Percentiles rank a stretch among this genome's conserved stretches.
phyloP scores from a whole-genome alignment of 2,113 vertebrate species.

The Sceloporus undulatus region DNA sequence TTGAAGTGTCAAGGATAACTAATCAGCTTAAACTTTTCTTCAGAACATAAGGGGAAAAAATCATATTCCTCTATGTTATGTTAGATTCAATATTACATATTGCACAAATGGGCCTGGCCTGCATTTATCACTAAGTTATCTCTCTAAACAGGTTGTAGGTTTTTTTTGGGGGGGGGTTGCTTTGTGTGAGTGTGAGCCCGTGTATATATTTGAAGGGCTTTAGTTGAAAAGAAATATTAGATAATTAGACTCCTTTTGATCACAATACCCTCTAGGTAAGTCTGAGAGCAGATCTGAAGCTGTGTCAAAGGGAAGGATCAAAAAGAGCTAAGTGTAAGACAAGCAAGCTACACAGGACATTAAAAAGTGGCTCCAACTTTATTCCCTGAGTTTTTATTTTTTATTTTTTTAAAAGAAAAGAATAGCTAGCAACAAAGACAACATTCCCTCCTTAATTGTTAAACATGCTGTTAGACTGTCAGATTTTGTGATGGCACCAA shows the following conservation, averaged over 20 bases:
- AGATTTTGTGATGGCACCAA: conserved; percentile 17
- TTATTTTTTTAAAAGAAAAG: conserved; percentile 16
- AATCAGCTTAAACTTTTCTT: neutral
- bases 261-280: conserved; percentile 44
- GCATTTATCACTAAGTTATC: conserved; percentile 9
- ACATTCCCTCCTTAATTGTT: neutral
- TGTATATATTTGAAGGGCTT: conserved; percentile 3
- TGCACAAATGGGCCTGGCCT: neutral
- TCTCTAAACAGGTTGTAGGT: conserved; percentile 21
- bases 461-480: conserved; percentile 11
- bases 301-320: conserved; percentile 46
- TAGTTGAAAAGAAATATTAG: conserved; percentile 49
- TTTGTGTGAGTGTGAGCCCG: neutral
- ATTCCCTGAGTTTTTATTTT: neutral
- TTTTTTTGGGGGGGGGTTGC: conserved; percentile 3
- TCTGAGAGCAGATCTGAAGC: conserved; percentile 49
- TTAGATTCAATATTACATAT: conserved; percentile 1
- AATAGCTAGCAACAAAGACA: conserved; percentile 26
- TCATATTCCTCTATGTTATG: neutral
- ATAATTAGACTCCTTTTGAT: conserved; percentile 70
- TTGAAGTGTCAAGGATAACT: neutral
- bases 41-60: neutral
- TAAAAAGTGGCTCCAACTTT: neutral
- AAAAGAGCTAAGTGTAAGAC: conserved; percentile 54
- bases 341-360: conserved; percentile 30